phyloP scores from a whole-genome alignment of 2,113 vertebrate genomes.

The Melospiza melodia region DNA sequence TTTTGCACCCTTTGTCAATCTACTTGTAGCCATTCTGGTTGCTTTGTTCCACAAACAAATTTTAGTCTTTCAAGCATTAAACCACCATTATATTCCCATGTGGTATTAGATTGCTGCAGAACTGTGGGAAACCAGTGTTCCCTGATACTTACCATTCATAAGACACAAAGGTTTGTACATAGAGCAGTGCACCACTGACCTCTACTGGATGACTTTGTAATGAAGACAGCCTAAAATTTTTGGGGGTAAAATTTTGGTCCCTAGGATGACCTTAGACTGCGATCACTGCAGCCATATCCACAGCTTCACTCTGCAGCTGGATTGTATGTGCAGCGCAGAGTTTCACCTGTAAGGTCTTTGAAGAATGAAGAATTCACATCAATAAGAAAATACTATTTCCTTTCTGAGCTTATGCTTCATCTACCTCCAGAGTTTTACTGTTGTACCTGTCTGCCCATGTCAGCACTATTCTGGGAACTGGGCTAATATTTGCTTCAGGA shows the following conservation, averaged over 20 bases:
- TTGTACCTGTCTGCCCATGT: neutral
- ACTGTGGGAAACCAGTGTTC: neutral
- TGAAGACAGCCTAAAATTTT: neutral
- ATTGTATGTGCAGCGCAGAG: neutral
- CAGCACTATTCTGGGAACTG: neutral
- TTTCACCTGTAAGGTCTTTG: neutral
- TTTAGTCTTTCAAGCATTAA: neutral
- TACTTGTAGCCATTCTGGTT: neutral
- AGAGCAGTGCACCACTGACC: constrained; percentile 28
- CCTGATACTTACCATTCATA: neutral
- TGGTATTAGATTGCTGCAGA: neutral
- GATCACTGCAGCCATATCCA: fast-evolving
- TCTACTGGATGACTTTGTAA: constrained; percentile 11
- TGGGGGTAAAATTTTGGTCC: too few relatives aligned
- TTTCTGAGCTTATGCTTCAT: neutral
- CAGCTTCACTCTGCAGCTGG: neutral
- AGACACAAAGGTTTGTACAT: neutral
- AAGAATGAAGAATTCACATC: neutral
- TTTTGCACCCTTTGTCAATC: neutral
- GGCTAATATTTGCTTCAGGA: neutral
- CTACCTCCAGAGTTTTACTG: neutral
- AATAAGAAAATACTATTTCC: neutral
- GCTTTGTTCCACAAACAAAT: neutral
- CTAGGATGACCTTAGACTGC: neutral
- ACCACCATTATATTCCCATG: neutral